Evolutionary conservation across 1,140 invertebrate species (phyloP), one percentile per base, ranked within the genome.

Genomic region (Papilio xuthus): DNA sequence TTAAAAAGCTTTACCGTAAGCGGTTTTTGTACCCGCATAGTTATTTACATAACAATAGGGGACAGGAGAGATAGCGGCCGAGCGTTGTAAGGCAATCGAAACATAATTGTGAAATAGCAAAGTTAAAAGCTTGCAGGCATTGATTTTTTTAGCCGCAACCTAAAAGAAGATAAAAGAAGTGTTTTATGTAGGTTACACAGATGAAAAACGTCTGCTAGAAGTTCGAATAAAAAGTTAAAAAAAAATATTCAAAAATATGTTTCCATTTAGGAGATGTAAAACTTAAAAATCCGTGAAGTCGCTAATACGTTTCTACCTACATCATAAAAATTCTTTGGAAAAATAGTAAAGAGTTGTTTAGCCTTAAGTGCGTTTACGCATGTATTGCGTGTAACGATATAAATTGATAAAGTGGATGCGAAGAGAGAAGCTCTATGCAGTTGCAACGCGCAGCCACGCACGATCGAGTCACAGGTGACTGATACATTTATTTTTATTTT

Each of bases 341-440:
- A 53, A 72, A 42, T 47, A 47, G 15, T n/a, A 26, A 26, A 72
- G 20, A 73, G 20, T 20, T 42, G 28, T 56, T 60, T 20, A 63
- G 28, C 74, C 74, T 76, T 76, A 76, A 76, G 28, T 60, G 74
- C 74, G 74, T 76, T 42, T 37, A 18, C 53, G 74, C 53, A 76
- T 60, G 50, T 28, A 37, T 63, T 10, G 53, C 74, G 18, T 76
- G 15, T 76, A 60, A 76, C 63, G 32, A 76, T 9, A 63, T 76
- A 63, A 63, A 41, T 76, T 53, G 74, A 63, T 56, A 60, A 76
- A 60, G 1, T 32, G 26, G 28, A 28, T 20, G 18, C n/a, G 32
- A 53, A 60, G 74, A n/a, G 50, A 60, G 32, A 53, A 63, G 53
- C 26, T 44, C 53, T 28, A 60, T 76, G 74, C 74, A 76, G 74